phyloP scores from a whole-genome alignment of 1,140 invertebrate genomes.

The Pogonomyrmex barbatus region DNA sequence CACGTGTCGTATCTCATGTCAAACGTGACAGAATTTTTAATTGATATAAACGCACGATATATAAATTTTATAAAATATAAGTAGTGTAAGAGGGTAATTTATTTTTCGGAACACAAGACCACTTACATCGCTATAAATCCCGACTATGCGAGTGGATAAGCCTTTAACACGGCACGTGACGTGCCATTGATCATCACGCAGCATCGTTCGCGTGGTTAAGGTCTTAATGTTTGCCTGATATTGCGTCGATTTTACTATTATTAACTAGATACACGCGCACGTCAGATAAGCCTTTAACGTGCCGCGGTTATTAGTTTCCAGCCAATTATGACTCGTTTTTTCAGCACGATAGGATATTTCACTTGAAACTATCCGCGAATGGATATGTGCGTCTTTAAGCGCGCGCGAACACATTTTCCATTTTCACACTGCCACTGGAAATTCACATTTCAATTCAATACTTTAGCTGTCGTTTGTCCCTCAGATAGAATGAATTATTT shows the following conservation, averaged over 20 bases:
- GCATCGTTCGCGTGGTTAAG: constrained; percentile 57
- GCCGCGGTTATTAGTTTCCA: neutral
- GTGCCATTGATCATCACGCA: constrained; percentile 63
- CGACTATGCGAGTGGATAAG: constrained; percentile 50
- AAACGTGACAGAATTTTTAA: neutral
- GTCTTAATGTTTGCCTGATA: constrained; percentile 52
- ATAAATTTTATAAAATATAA: neutral
- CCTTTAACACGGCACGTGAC: constrained; percentile 59
- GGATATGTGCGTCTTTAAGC: neutral
- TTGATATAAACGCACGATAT: neutral
- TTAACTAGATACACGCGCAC: constrained; percentile 19
- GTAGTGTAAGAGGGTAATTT: constrained; percentile 18
- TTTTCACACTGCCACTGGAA: neutral
- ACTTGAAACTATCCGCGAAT: neutral
- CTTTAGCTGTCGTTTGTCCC: neutral
- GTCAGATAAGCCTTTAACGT: neutral
- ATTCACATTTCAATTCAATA: constrained; percentile 19
- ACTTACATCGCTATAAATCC: constrained; percentile 66
- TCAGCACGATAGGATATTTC: neutral
- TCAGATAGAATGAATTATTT: neutral
- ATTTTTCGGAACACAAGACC: constrained; percentile 58
- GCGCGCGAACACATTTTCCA: neutral
- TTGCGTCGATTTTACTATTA: constrained; percentile 41
- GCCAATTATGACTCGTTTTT: neutral
- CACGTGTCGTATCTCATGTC: neutral